A percentile compares a stretch with the other conserved stretches of the same genome.
Conservation (phyloP, 2,888 invertebrate species). For the Melipona beecheii region DNA sequence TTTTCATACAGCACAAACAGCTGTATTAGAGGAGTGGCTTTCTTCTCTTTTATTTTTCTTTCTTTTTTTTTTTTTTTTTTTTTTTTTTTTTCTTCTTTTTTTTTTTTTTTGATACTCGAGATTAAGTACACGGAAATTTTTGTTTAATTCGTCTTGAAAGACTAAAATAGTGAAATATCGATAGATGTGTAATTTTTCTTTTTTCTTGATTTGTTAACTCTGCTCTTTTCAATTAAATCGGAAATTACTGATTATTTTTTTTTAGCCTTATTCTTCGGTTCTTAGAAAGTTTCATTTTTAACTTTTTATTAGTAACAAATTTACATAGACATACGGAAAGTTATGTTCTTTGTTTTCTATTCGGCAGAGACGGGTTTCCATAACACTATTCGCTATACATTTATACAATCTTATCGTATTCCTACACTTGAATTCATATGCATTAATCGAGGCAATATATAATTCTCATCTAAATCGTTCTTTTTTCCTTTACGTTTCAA, state of each 20-base stretch:
- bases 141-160: constrained; percentile 39
- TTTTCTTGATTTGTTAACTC: constrained; percentile 35
- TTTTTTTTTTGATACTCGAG: constrained; percentile 49
- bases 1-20: constrained; percentile 40
- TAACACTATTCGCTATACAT: constrained; percentile 82
- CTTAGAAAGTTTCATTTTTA: constrained; percentile 69
- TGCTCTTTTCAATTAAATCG: constrained; percentile 36
- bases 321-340: constrained; percentile 78
- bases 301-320: constrained; percentile 77
- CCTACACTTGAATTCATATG: constrained; percentile 68
- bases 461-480: constrained; percentile 49
- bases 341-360: constrained; percentile 70
- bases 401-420: constrained; percentile 80
- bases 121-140: constrained; percentile 68
- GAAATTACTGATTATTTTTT: constrained; percentile 18
- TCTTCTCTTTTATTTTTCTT: constrained; percentile 22
- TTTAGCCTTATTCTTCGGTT: constrained; percentile 55
- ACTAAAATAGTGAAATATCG: constrained; percentile 56
- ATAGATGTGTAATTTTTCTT: constrained; percentile 30
- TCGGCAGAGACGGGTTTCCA: constrained; percentile 77
- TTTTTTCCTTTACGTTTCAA: constrained; percentile 24
- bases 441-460: constrained; percentile 67
- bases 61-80: neutral
- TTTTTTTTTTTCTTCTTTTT: constrained; percentile 7
- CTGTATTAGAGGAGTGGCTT: constrained; percentile 54